phyloP scores from a whole-genome alignment of 2,888 invertebrate genomes.

The Serrognathus titanus region DNA sequence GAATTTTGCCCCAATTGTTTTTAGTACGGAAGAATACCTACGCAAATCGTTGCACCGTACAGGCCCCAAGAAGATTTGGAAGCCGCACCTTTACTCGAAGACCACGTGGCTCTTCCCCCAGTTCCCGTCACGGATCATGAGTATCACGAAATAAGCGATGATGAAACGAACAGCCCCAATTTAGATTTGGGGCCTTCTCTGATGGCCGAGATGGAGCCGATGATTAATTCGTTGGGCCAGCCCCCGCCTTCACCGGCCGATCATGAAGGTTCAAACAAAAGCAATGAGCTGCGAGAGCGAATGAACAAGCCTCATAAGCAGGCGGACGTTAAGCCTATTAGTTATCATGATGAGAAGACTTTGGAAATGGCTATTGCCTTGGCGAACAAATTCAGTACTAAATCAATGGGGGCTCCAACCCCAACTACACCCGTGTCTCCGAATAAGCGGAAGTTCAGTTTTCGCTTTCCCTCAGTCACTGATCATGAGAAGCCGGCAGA shows the following conservation, averaged over 20 bases:
- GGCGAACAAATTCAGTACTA: constrained; percentile 67
- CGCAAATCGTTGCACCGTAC: constrained; percentile 85
- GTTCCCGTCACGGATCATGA: constrained; percentile 59
- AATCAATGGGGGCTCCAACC: constrained; percentile 46
- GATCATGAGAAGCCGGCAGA: constrained; percentile 59
- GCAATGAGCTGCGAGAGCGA: constrained; percentile 64
- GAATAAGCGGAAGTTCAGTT: constrained; percentile 75
- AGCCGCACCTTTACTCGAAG: constrained; percentile 60
- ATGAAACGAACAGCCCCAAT: constrained; percentile 58
- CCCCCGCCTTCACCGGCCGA: constrained; percentile 34
- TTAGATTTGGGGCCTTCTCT: constrained; percentile 85
- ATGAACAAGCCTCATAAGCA: constrained; percentile 47
- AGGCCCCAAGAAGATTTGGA: constrained; percentile 82
- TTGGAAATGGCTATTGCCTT: constrained; percentile 90
- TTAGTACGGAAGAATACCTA: constrained; percentile 74
- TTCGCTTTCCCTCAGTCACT: constrained; percentile 62
- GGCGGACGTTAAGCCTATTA: constrained; percentile 82
- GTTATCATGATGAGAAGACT: constrained; percentile 87
- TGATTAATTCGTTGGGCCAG: constrained; percentile 65
- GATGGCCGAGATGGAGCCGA: constrained; percentile 85
- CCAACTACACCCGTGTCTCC: constrained; percentile 61
- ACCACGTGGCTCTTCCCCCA: constrained; percentile 44
- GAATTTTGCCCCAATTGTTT: constrained; percentile 20
- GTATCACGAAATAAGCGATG: constrained; percentile 81
- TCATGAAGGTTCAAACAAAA: constrained; percentile 60